These are phyloP conservation scores for Halcyon leucocephala DNA, from an alignment of 2,797 vertebrate species.

Conservation along the genomic window DNA sequence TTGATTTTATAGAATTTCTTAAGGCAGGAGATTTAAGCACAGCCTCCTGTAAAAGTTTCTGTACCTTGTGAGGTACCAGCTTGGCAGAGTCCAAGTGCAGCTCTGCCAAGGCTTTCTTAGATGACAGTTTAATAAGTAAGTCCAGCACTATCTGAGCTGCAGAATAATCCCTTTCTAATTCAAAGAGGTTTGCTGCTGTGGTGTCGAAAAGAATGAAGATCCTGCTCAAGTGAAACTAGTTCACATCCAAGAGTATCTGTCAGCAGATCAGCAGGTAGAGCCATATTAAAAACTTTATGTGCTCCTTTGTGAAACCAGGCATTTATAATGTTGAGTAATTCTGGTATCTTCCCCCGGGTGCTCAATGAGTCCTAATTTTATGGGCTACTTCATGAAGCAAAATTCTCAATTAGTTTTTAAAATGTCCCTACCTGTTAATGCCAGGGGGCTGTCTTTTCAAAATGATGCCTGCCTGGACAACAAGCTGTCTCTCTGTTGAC, in stretches of 20 bases:
- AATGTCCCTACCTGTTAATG: not conserved
- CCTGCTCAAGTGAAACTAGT: not conserved
- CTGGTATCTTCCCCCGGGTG: not conserved
- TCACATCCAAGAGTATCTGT: not conserved
- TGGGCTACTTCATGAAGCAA: constrained; percentile 38
- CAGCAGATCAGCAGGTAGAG: constrained; percentile 14
- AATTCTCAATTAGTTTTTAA: constrained; percentile 17
- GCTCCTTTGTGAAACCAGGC: constrained; percentile 29
- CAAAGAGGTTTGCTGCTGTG: not conserved
- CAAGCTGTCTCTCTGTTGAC: not conserved
- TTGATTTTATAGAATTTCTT: not conserved
- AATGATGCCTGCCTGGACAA: not conserved
- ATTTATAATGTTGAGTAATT: constrained; percentile 42
- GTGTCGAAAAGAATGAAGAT: not conserved
- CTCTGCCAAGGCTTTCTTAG: not conserved
- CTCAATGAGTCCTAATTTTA: constrained; percentile 35
- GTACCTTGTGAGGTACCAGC: not conserved
- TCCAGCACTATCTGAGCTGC: not conserved
- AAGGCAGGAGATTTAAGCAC: not conserved
- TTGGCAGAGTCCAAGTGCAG: not conserved
- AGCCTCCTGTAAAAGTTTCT: not conserved
- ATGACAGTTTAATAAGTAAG: not conserved
- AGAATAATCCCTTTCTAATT: not conserved
- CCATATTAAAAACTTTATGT: not conserved
- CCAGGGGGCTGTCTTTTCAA: not conserved